Conservation (phyloP, 2,888 invertebrate species). For the Eurois occulta region DNA sequence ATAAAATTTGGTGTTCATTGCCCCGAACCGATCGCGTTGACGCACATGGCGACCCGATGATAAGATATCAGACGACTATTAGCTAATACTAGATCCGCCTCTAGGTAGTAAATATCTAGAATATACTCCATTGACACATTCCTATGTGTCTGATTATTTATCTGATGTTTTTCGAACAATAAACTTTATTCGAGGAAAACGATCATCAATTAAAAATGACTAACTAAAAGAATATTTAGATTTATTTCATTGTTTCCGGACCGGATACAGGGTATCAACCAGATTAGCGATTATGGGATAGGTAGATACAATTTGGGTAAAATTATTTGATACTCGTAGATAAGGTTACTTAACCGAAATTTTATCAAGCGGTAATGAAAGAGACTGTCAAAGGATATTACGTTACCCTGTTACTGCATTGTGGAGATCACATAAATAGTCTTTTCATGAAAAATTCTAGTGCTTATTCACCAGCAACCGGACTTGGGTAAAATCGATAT, state of each 20-base stretch:
- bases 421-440: neutral
- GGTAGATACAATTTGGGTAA: neutral
- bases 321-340: constrained; percentile 1
- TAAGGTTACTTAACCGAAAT: neutral
- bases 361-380: neutral
- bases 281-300: neutral
- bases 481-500: neutral
- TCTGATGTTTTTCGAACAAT: constrained; percentile 4
- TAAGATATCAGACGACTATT: constrained; percentile 14
- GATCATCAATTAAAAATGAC: constrained; percentile 15
- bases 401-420: neutral
- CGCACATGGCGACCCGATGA: constrained; percentile 1
- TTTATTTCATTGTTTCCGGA: neutral
- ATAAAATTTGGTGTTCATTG: constrained; percentile 19
- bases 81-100: constrained; percentile 18
- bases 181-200: neutral
- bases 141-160: neutral
- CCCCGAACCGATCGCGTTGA: constrained; percentile 12
- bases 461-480: neutral
- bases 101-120: neutral
- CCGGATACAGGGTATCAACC: neutral
- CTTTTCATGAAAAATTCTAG: neutral
- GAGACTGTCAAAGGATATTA: neutral
- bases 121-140: neutral
- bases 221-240: neutral